Conservation (phyloP, 2,888 invertebrate species). For the Tromatobia lineatoria region DNA sequence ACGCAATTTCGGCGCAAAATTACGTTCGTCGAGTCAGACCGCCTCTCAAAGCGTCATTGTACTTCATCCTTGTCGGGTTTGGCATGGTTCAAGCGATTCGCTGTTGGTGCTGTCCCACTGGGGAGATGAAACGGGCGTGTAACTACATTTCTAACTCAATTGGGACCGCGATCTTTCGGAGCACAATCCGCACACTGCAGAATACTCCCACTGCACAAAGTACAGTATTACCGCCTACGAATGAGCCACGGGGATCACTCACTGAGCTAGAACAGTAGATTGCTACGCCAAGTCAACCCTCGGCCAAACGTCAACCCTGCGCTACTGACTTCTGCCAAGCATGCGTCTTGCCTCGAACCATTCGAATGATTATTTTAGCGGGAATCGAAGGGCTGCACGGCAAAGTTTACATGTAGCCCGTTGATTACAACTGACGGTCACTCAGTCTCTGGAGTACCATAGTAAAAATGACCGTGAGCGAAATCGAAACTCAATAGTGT, state of each 20-base stretch:
- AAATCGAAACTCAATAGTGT: conserved; percentile 51
- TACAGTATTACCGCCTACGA: not conserved
- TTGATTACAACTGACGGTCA: conserved; percentile 50
- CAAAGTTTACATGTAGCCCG: conserved; percentile 20
- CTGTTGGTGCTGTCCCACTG: conserved; percentile 69
- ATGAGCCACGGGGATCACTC: conserved; percentile 33
- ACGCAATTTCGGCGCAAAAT: conserved; percentile 78
- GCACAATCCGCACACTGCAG: conserved; percentile 54
- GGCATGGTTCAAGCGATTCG: conserved; percentile 45
- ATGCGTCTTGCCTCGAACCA: conserved; percentile 37
- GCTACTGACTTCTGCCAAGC: not conserved
- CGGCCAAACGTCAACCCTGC: conserved; percentile 45
- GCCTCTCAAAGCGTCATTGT: conserved; percentile 55
- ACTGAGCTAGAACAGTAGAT: conserved; percentile 36
- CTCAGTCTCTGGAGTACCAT: conserved; percentile 48
- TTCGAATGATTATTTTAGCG: conserved; percentile 70
- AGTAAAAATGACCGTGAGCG: conserved; percentile 40
- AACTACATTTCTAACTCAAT: conserved; percentile 79
- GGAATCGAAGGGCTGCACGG: conserved; percentile 41
- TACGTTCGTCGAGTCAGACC: conserved; percentile 68
- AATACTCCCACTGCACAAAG: conserved; percentile 5
- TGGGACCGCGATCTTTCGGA: conserved; percentile 77
- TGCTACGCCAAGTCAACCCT: conserved; percentile 48
- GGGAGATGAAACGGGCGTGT: conserved; percentile 76
- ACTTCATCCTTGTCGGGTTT: conserved; percentile 45